These are phyloP conservation scores for Hydractinia symbiolongicarpus DNA, from an alignment of 30 jellyfish, hydroid and myxozoan species.

Conservation along the genomic window DNA sequence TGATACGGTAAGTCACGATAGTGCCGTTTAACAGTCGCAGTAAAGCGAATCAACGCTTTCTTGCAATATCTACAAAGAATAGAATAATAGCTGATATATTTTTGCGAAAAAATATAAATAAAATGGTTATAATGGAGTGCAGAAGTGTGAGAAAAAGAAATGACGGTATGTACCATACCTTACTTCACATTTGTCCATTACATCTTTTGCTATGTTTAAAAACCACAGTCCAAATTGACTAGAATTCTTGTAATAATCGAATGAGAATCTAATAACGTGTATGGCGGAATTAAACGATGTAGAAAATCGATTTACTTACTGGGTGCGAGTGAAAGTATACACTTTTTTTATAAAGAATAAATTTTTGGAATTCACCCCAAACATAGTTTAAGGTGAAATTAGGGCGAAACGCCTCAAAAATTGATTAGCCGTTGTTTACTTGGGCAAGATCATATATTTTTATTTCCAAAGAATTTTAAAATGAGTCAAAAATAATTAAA, in stretches of 20 bases:
- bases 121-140: neutral
- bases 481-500: no score
- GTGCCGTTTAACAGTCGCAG: slow-evolving; percentile 12
- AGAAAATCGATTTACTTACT: neutral
- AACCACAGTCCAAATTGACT: neutral
- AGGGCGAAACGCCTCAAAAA: no score
- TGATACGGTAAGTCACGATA: slow-evolving; percentile 44
- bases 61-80: slow-evolving; percentile 8
- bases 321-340: neutral
- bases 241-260: neutral
- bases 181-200: neutral
- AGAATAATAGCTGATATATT: neutral
- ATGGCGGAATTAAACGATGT: neutral
- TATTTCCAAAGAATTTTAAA: no score
- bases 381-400: no score
- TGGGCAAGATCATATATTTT: no score
- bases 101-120: neutral
- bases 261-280: slow-evolving; percentile 4
- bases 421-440: no score
- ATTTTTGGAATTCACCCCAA: no score
- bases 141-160: neutral
- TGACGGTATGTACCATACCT: neutral
- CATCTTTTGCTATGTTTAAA: neutral
- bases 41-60: slow-evolving; percentile 20
- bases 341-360: neutral